phyloP scores from a whole-genome alignment of 2,888 invertebrate genomes.

The Griposia aprilina region DNA sequence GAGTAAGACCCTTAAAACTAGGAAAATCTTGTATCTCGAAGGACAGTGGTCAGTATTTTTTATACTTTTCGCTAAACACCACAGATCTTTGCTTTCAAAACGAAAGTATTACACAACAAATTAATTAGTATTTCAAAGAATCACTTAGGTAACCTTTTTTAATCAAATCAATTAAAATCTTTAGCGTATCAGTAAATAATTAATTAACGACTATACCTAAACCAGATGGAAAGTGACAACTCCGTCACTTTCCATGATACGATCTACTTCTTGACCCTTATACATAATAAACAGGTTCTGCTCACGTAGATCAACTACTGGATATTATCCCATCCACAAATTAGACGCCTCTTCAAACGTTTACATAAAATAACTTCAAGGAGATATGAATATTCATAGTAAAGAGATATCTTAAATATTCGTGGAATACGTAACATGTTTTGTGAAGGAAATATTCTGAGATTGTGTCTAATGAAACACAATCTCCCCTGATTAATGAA shows the following conservation, averaged over 20 bases:
- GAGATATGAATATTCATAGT: constrained; percentile 57
- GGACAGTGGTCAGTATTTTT: background rate
- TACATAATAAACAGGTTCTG: constrained; percentile 51
- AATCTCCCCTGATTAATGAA: too few relatives aligned
- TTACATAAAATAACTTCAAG: constrained; percentile 43
- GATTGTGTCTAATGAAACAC: too few relatives aligned
- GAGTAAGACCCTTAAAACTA: too few relatives aligned
- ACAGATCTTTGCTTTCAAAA: background rate
- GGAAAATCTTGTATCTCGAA: too few relatives aligned
- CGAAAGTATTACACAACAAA: background rate
- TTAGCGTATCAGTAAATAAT: constrained; percentile 3
- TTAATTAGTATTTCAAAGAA: background rate
- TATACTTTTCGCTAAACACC: too few relatives aligned
- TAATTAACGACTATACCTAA: background rate
- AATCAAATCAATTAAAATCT: constrained; percentile 18
- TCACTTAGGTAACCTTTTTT: background rate
- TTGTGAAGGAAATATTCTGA: constrained; percentile 31
- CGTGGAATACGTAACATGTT: constrained; percentile 39
- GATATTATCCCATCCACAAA: constrained; percentile 42
- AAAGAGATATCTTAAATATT: constrained; percentile 39
- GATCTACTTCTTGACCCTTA: constrained; percentile 43
- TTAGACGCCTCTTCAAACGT: constrained; percentile 37
- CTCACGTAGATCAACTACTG: constrained; percentile 47
- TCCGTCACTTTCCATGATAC: constrained; percentile 47
- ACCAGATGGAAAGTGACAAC: constrained; percentile 54